phyloP scores from a whole-genome alignment of 2,888 invertebrate genomes.

The Nemotelus nigrinus region DNA sequence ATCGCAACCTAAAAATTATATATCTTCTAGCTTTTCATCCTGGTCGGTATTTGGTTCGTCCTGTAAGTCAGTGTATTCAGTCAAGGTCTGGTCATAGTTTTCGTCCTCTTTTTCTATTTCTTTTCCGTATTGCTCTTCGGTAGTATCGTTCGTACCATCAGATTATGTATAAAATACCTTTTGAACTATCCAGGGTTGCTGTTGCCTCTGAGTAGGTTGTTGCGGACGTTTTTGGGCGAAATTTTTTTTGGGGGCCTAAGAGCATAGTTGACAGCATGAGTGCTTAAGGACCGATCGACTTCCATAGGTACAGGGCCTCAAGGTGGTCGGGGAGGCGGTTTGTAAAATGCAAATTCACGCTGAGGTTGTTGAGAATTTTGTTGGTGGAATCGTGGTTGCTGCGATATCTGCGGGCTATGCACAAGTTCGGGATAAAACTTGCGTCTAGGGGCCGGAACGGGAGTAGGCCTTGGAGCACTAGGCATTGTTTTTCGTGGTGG shows the following conservation, averaged over 20 bases:
- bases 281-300: neutral
- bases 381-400: too few relatives aligned
- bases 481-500: too few relatives aligned
- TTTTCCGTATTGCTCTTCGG: neutral
- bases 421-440: neutral
- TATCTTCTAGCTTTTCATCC: too few relatives aligned
- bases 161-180: neutral
- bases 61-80: neutral
- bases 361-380: slow-evolving; percentile 14
- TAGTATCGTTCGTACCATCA: neutral
- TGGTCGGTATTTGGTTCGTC: neutral
- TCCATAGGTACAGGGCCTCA: slow-evolving; percentile 1
- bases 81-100: neutral
- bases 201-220: neutral
- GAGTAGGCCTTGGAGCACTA: neutral
- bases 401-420: neutral
- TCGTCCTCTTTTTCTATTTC: neutral
- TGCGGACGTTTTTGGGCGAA: neutral
- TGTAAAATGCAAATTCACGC: neutral
- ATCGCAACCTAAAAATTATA: too few relatives aligned
- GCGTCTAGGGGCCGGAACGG: too few relatives aligned
- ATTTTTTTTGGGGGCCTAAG: neutral
- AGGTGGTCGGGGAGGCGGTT: slow-evolving; percentile 6
- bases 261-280: neutral
- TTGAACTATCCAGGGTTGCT: neutral